These are phyloP conservation scores for Marcusenius ussheri DNA, from an alignment of 2,113 vertebrate genomes.

Conservation along the genomic window DNA sequence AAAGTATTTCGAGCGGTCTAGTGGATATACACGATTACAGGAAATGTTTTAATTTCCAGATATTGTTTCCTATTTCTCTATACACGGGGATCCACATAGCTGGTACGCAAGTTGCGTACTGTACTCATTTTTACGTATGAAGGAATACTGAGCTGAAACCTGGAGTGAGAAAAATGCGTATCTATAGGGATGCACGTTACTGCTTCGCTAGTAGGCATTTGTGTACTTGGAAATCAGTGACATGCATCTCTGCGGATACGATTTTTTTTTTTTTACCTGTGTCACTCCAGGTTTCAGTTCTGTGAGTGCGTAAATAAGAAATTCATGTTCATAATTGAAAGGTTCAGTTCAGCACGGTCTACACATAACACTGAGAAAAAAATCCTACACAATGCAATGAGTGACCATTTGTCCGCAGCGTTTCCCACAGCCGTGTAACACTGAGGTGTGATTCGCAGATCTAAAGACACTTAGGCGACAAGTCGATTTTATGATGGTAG, in stretches of 20 bases:
- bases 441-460: neutral
- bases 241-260: neutral
- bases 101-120: neutral
- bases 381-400: neutral
- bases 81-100: neutral
- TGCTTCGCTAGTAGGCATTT: neutral
- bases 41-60: neutral
- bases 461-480: neutral
- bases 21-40: neutral
- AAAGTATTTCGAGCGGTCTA: neutral
- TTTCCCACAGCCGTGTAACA: neutral
- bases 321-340: neutral
- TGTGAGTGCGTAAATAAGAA: neutral
- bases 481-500: neutral
- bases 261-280: neutral
- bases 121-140: neutral
- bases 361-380: neutral
- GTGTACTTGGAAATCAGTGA: neutral
- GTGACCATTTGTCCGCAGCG: neutral
- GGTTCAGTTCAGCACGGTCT: neutral
- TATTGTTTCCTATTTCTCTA: neutral
- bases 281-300: neutral
- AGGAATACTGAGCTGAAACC: neutral
- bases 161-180: neutral
- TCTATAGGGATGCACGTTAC: neutral